Conservation (phyloP, 1,140 invertebrate genomes). For the Halesus radiatus region DNA sequence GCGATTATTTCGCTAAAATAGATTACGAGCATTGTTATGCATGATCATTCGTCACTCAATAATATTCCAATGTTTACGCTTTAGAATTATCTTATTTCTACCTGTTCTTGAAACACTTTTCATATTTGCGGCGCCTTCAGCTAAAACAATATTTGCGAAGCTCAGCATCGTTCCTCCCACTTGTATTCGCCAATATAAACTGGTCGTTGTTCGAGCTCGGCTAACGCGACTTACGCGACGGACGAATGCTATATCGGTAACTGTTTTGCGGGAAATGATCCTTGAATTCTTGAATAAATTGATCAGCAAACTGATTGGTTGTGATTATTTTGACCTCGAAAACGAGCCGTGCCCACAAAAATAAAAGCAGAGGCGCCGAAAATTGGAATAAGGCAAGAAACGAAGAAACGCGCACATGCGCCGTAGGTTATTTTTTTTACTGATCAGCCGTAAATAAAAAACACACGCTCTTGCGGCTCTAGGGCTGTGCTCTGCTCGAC, state of each 20-base stretch:
- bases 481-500: too few species aligned
- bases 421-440: neutral
- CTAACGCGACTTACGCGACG: too few species aligned
- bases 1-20: neutral
- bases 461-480: too few species aligned
- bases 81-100: neutral
- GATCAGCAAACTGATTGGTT: constrained; percentile 15
- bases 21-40: neutral
- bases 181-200: neutral
- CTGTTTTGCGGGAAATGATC: neutral
- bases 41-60: neutral
- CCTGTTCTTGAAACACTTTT: constrained; percentile 36
- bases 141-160: constrained; percentile 12
- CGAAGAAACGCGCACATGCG: neutral
- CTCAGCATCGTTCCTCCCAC: neutral
- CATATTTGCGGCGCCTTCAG: constrained; percentile 34
- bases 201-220: neutral
- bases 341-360: constrained; percentile 10
- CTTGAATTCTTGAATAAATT: constrained; percentile 17
- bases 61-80: too few species aligned
- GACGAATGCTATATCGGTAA: neutral
- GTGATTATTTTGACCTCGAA: constrained; percentile 44
- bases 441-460: too few species aligned
- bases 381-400: too few species aligned
- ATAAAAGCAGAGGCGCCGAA: neutral